Percentiles rank a stretch among this genome's conserved stretches.
phyloP scores from a whole-genome alignment of 2,797 vertebrate genomes.

The Poeciliopsis turneri region DNA sequence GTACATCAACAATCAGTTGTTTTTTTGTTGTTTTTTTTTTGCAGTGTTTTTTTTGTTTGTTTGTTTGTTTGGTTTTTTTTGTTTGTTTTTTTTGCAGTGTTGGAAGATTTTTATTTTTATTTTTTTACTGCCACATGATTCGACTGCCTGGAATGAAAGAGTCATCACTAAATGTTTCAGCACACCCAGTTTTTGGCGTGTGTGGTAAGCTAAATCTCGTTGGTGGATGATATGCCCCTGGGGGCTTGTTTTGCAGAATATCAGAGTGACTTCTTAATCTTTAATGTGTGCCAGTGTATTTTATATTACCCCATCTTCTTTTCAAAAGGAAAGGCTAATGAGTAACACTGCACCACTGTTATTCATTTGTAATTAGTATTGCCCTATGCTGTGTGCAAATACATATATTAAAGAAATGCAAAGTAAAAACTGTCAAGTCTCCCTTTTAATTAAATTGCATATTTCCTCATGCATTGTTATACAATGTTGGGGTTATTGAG shows the following conservation, averaged over 20 bases:
- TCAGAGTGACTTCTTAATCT: conserved; percentile 78
- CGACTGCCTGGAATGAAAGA: conserved; percentile 54
- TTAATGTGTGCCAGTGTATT: conserved; percentile 80
- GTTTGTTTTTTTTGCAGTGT: background rate
- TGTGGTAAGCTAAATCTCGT: conserved; percentile 69
- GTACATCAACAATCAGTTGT: background rate
- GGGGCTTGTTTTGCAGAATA: conserved; percentile 79
- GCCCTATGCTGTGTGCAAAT: conserved; percentile 68
- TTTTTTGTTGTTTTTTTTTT: background rate
- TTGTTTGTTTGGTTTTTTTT: too few species aligned
- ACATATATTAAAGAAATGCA: conserved; percentile 50
- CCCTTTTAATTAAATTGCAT: conserved; percentile 31
- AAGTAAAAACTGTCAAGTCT: conserved; percentile 36
- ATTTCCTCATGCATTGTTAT: conserved; percentile 35
- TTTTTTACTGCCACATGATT: conserved; percentile 29
- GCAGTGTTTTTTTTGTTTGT: too few species aligned
- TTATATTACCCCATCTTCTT: conserved; percentile 79
- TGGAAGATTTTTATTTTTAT: background rate
- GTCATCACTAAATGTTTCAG: conserved; percentile 76
- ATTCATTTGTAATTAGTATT: conserved; percentile 75
- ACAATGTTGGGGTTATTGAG: conserved; percentile 15
- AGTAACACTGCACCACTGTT: conserved; percentile 57
- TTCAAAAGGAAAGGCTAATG: conserved; percentile 83
- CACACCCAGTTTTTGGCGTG: conserved; percentile 65
- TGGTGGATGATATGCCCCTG: conserved; percentile 67